Conservation (phyloP, 2,888 invertebrate genomes). For the Rhamnusium bicolor region DNA sequence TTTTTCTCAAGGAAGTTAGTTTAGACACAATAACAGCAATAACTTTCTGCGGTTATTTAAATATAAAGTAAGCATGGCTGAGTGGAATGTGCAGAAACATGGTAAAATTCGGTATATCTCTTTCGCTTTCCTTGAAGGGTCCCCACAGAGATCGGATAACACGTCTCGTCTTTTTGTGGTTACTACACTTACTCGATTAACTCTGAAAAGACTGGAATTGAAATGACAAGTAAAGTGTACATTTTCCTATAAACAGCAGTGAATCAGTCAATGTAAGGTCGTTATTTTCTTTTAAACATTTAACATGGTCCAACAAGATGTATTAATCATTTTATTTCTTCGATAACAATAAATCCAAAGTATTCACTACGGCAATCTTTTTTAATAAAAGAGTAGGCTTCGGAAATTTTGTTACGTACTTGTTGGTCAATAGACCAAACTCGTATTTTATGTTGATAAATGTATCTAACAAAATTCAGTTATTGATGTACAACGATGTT, state of each 20-base stretch:
- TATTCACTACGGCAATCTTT: too few species aligned
- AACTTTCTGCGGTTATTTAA: not conserved
- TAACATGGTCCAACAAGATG: too few species aligned
- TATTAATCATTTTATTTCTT: too few species aligned
- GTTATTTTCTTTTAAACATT: not conserved
- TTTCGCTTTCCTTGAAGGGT: not conserved
- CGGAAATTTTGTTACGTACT: too few species aligned
- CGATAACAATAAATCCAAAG: too few species aligned
- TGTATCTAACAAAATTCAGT: too few species aligned
- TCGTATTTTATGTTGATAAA: too few species aligned
- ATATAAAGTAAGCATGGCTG: not conserved
- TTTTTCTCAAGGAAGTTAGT: not conserved
- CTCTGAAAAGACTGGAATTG: not conserved
- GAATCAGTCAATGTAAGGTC: not conserved
- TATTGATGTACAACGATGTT: too few species aligned
- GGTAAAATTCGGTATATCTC: not conserved
- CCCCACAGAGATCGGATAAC: constrained; percentile 5
- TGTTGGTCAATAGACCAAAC: too few species aligned
- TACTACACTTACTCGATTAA: constrained; percentile 3
- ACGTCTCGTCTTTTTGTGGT: not conserved
- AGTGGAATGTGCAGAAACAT: not conserved
- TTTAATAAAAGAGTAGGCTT: too few species aligned
- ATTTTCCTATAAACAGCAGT: not conserved
- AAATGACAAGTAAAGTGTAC: not conserved
- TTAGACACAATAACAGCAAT: not conserved